These are phyloP conservation scores for Drosophila sturtevanti DNA, from an alignment of 1,140 invertebrate species.

Conservation along the genomic window DNA sequence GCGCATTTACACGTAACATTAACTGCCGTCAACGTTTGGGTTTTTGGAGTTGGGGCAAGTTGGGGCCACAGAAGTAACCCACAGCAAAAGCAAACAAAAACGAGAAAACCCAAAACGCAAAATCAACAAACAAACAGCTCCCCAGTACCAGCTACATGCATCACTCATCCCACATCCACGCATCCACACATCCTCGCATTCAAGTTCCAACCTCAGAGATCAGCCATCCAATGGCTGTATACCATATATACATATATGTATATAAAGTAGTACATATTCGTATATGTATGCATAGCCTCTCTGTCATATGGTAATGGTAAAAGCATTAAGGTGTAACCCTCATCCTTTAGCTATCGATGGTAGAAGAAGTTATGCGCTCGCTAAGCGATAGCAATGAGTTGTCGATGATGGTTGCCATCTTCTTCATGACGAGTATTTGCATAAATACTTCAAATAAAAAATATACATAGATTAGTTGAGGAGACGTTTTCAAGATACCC, in stretches of 20 bases:
- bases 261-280: neutral
- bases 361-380: slow-evolving; percentile 60
- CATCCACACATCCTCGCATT: neutral
- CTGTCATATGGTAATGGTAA: slow-evolving; percentile 72
- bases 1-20: slow-evolving; percentile 81
- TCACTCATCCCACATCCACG: neutral
- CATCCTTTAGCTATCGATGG: neutral
- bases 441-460: slow-evolving; percentile 61
- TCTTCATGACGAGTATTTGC: slow-evolving; percentile 65
- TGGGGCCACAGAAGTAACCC: slow-evolving; percentile 19
- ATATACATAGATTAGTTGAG: no score
- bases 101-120: slow-evolving; percentile 69
- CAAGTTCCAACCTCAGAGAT: neutral
- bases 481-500: no score
- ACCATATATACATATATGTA: slow-evolving; percentile 9
- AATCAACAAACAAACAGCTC: slow-evolving; percentile 68
- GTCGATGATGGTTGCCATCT: slow-evolving; percentile 28
- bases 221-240: neutral
- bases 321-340: slow-evolving; percentile 67
- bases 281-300: slow-evolving; percentile 19
- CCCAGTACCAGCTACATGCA: neutral
- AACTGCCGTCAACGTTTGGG: slow-evolving; percentile 61
- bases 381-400: slow-evolving; percentile 65
- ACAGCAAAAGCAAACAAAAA: slow-evolving; percentile 64
- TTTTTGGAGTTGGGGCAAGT: slow-evolving; percentile 22